These are phyloP conservation scores for Caiman crocodilus DNA, from an alignment of 2,797 vertebrate species.

Conservation along the genomic window DNA sequence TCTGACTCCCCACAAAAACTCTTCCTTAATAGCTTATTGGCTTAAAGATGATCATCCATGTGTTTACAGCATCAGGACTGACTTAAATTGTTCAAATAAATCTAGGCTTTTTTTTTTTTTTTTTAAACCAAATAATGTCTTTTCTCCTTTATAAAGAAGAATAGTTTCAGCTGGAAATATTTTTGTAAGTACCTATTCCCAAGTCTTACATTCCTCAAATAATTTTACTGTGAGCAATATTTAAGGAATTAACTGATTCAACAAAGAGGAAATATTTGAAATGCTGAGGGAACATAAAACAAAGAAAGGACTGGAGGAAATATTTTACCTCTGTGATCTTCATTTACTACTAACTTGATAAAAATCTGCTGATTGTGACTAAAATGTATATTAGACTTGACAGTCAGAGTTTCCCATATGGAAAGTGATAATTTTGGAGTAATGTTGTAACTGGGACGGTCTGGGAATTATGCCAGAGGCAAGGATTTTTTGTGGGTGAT, in stretches of 20 bases:
- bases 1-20: background rate
- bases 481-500: too few relatives aligned
- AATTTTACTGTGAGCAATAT: conserved; percentile 22
- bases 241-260: conserved; percentile 20
- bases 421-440: background rate
- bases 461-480: too few relatives aligned
- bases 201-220: conserved; percentile 47
- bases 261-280: conserved; percentile 12
- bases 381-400: background rate
- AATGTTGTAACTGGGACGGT: too few relatives aligned
- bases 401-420: background rate
- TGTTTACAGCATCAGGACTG: background rate
- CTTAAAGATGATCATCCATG: background rate
- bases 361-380: background rate
- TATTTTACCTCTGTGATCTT: background rate
- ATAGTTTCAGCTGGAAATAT: conserved; percentile 20
- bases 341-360: background rate
- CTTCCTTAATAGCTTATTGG: background rate
- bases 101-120: too few relatives aligned
- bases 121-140: background rate
- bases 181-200: background rate
- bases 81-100: background rate
- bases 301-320: background rate
- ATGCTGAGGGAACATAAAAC: background rate
- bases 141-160: conserved; percentile 3